Conservation (phyloP, 2,113 vertebrate species). For the Malurus cyaneus region DNA sequence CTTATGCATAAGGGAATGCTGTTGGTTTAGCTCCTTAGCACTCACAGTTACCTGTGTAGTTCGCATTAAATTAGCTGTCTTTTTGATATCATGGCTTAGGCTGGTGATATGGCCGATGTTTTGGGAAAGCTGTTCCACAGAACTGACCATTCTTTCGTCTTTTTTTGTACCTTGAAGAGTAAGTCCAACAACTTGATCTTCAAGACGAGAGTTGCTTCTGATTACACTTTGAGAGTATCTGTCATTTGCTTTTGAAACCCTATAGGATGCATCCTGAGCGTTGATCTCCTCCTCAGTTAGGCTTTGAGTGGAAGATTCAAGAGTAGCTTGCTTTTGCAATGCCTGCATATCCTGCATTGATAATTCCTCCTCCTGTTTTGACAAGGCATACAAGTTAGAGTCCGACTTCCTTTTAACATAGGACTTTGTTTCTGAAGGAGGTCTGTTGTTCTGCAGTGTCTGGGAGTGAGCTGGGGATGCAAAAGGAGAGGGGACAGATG, state of each 20-base stretch:
- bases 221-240: constrained; percentile 93
- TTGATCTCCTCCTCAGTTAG: constrained; percentile 76
- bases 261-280: constrained; percentile 83
- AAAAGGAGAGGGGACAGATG: constrained; percentile 82
- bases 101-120: constrained; percentile 76
- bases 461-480: constrained; percentile 80
- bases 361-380: constrained; percentile 83
- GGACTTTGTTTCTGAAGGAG: constrained; percentile 83
- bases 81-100: constrained; percentile 80
- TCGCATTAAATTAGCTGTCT: constrained; percentile 78
- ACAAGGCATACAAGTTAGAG: constrained; percentile 76
- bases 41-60: constrained; percentile 78
- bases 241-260: constrained; percentile 90
- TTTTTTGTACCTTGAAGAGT: constrained; percentile 80
- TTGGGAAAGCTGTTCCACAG: constrained; percentile 81
- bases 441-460: constrained; percentile 81
- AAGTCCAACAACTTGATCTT: constrained; percentile 86
- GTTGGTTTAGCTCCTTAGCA: constrained; percentile 84
- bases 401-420: constrained; percentile 88
- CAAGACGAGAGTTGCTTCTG: constrained; percentile 88
- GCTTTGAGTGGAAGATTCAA: constrained; percentile 80
- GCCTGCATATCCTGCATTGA: constrained; percentile 86
- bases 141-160: constrained; percentile 79
- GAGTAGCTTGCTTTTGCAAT: constrained; percentile 83
- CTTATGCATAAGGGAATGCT: constrained; percentile 83